These are phyloP conservation scores for Amblyornis subalaris DNA, from an alignment of 2,113 vertebrate species.

Conservation along the genomic window DNA sequence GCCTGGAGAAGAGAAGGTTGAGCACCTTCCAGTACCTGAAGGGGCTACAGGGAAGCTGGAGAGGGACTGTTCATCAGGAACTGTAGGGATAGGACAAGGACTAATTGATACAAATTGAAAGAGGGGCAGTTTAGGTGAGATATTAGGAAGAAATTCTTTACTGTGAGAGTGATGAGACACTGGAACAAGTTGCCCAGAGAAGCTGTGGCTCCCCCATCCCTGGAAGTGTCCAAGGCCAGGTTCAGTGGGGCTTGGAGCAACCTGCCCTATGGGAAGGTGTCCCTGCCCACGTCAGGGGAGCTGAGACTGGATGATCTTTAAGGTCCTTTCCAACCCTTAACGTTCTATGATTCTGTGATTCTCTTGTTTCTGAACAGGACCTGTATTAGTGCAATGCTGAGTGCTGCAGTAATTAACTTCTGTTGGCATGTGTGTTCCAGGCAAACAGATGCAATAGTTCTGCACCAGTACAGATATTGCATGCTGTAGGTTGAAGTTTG, in stretches of 20 bases:
- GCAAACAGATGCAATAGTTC: neutral
- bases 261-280: neutral
- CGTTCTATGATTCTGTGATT: neutral
- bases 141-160: neutral
- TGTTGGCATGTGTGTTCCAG: conserved; percentile 38
- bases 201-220: neutral
- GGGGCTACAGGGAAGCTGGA: neutral
- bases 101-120: neutral
- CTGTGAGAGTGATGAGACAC: neutral
- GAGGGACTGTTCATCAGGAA: neutral
- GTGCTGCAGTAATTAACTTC: neutral
- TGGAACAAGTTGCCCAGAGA: neutral
- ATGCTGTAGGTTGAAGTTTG: conserved; percentile 60
- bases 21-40: neutral
- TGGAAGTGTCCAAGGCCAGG: neutral
- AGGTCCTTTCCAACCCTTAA: neutral
- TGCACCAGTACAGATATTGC: conserved; percentile 61
- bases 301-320: neutral
- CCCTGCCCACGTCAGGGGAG: neutral
- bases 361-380: neutral
- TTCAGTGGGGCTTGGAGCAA: neutral
- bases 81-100: neutral
- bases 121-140: neutral
- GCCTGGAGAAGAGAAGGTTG: neutral
- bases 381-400: conserved; percentile 14